These are phyloP conservation scores for Zoanthus sociatus DNA, from an alignment of 92 coral and sea anemone genomes.

Conservation along the genomic window DNA sequence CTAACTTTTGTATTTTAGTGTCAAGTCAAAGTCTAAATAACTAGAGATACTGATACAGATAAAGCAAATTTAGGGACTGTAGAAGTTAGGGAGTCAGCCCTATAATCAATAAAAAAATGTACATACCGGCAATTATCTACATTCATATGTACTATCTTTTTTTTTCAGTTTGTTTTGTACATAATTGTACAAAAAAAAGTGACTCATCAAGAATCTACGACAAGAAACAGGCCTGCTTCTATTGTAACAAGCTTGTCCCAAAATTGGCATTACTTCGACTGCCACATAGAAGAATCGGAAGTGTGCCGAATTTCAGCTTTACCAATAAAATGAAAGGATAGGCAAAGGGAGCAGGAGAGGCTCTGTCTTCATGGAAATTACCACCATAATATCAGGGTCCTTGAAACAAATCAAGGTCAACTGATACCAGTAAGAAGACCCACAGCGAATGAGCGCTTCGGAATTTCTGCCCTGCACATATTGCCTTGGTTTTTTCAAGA, in stretches of 20 bases:
- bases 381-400: constrained; percentile 41
- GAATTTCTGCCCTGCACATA: neutral
- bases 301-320: constrained; percentile 2
- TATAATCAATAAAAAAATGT: too few species aligned
- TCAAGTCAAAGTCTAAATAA: neutral
- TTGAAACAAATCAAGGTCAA: constrained; percentile 8
- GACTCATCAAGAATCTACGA: constrained; percentile 1
- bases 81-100: neutral
- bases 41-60: neutral
- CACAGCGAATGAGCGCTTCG: neutral
- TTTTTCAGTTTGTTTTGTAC: neutral
- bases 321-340: neutral
- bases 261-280: neutral
- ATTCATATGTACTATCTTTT: neutral
- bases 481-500: neutral
- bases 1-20: neutral
- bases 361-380: constrained; percentile 22
- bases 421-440: neutral
- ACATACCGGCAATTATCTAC: neutral
- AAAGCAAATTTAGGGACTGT: neutral
- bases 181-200: neutral
- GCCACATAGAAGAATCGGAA: constrained; percentile 31
- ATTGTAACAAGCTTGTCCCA: neutral
- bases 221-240: constrained; percentile 35
- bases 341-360: constrained; percentile 13